Evolutionary conservation across 2,888 invertebrate species (phyloP), one percentile per base, ranked within the genome.

Genomic region (Mesorhabditis belari): DNA sequence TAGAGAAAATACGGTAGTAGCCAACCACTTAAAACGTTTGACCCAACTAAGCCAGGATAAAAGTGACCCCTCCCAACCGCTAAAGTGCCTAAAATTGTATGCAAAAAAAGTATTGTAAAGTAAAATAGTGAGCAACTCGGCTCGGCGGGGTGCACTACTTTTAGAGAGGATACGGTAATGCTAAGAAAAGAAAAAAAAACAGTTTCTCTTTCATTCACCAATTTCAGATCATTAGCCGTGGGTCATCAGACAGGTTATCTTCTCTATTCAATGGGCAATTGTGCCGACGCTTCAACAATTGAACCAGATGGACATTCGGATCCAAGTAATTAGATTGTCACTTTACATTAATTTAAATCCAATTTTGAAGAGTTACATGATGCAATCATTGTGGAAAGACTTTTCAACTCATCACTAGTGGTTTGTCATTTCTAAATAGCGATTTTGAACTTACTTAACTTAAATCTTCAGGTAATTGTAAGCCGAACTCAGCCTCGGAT

Each of bases 371-470:
- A 54, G 23, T 12, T 61, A 5, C 57, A 49, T 5, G 61, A 63
- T 24, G 63, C 63, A 17, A 57, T 57, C n/a, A 64, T 71, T 49
- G 91, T 96, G 75, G 96, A 98, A 84, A 86, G 96, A 66, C 87
- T 96, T 70, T 98, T 96, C 85, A 92, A 92, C 84, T 94, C 94
- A 83, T 93, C 93, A 77, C 86, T 98, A 77, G 91, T 96, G 81
- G 94, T 95, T 63, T 87, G 95, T 77, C 96, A 98, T 71, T 90
- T 91, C 25, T 64, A 61, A 60, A 60, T 56, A 23, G 6, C 44
- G 21, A 4, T 50, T 55, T 12, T n/a, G 12, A 6, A n/a, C 19
- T 21, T n/a, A 9, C 9, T 12, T n/a, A n/a, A n/a, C n/a, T n/a
- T n/a, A n/a, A n/a, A 3, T 27, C 6, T 29, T 19, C 21, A 26